Conservation (phyloP, 1,140 invertebrate species). For the Holotrichia oblita region DNA sequence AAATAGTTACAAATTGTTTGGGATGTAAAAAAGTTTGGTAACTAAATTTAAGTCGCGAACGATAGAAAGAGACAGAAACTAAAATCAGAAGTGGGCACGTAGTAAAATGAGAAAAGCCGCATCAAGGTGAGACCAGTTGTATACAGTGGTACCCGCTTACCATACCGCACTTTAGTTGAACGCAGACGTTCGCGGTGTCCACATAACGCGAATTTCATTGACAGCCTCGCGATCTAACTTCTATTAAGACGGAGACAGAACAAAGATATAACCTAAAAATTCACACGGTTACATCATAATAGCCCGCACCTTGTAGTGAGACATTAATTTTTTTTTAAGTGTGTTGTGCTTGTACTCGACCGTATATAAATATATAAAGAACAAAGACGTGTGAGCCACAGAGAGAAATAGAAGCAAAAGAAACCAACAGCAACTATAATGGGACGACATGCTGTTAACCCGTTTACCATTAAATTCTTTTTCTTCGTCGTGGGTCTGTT, state of each 20-base stretch:
- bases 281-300: not conserved
- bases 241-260: not conserved
- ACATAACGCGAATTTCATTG: not conserved
- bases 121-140: constrained; percentile 19
- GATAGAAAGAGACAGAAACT: not conserved
- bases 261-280: not conserved
- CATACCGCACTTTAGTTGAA: constrained; percentile 10
- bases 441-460: constrained; percentile 11
- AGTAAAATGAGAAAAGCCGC: constrained; percentile 12
- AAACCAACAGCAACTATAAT: not conserved
- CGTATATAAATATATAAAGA: not conserved
- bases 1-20: no score
- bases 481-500: constrained; percentile 7
- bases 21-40: not conserved
- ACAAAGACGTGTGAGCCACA: not conserved
- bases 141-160: not conserved
- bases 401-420: constrained; percentile 8
- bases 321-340: not conserved
- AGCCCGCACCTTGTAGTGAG: not conserved
- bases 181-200: not conserved
- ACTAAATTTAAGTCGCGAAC: not conserved
- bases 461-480: constrained; percentile 21
- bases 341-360: not conserved
- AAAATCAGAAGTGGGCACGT: constrained; percentile 8
- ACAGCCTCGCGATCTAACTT: not conserved